A percentile compares a stretch with the other conserved stretches of the same genome.
These are phyloP conservation scores for Ailuropoda melanoleuca DNA, from an alignment of 2,113 vertebrate genomes.

Conservation along the genomic window DNA sequence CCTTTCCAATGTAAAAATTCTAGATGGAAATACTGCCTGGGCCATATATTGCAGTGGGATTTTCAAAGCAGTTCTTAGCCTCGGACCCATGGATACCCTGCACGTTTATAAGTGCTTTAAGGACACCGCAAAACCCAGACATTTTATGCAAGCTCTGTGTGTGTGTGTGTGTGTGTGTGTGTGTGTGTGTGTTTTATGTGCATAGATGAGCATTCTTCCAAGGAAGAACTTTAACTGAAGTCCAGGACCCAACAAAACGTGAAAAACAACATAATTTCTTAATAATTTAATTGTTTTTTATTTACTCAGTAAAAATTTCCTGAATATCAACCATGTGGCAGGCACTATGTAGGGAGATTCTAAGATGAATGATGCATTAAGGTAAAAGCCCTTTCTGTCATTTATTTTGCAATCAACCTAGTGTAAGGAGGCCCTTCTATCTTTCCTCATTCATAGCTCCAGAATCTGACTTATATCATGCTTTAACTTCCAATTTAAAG, in stretches of 20 bases:
- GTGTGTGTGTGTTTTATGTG: not conserved
- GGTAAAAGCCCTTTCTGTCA: not conserved
- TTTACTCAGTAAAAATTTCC: not conserved
- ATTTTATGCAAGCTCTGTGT: not conserved
- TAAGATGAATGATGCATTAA: not conserved
- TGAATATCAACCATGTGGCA: not conserved
- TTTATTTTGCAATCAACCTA: not conserved
- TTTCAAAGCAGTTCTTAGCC: not conserved
- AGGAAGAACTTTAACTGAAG: not conserved
- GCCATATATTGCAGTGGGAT: not conserved
- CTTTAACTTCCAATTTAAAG: not conserved
- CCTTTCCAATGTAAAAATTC: not conserved
- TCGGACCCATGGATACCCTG: not conserved
- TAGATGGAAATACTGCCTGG: not conserved
- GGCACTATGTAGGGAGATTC: not conserved
- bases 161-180: not conserved
- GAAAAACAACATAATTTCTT: not conserved
- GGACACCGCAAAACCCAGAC: not conserved
- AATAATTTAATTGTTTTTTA: constrained; percentile 10
- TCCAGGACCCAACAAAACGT: not conserved
- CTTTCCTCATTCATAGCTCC: not conserved
- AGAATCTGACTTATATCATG: not conserved
- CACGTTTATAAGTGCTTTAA: not conserved
- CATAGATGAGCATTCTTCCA: not conserved
- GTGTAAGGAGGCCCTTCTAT: not conserved